phyloP scores from a whole-genome alignment of 2,113 vertebrate species.

The Strix aluco region DNA sequence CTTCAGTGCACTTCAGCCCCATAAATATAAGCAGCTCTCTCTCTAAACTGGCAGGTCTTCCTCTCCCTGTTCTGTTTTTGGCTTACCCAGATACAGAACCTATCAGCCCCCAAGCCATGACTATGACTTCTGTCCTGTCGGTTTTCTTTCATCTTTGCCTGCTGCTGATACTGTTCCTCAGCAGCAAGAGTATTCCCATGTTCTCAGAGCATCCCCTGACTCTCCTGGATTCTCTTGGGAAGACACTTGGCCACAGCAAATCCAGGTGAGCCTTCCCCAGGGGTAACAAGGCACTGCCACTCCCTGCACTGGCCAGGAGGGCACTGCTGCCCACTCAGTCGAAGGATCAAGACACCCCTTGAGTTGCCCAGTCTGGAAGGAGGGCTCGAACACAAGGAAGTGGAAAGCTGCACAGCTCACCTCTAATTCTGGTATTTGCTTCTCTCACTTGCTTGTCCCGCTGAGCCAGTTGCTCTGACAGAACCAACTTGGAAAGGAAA shows the following conservation, averaged over 20 bases:
- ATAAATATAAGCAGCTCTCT: neutral
- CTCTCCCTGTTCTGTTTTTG: neutral
- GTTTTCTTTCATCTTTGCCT: neutral
- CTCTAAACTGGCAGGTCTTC: neutral
- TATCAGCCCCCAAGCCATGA: neutral
- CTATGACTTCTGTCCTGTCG: neutral
- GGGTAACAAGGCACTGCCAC: neutral
- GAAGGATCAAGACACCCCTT: neutral
- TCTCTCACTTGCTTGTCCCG: neutral
- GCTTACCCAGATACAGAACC: neutral
- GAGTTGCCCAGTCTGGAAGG: neutral
- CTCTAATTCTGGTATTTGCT: neutral
- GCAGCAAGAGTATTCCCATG: neutral
- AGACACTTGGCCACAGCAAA: neutral
- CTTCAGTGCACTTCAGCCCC: neutral
- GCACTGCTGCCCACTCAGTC: neutral
- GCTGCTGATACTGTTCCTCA: neutral
- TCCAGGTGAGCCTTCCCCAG: neutral
- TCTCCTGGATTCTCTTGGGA: neutral
- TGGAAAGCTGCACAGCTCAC: neutral
- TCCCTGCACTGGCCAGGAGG: neutral
- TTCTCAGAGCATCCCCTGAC: neutral
- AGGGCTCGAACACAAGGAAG: neutral
- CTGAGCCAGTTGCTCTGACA: constrained; percentile 9
- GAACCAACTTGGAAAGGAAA: neutral